Base-by-base conservation (phyloP, 2,797 vertebrate species). In the Enteromius radiatus region DNA sequence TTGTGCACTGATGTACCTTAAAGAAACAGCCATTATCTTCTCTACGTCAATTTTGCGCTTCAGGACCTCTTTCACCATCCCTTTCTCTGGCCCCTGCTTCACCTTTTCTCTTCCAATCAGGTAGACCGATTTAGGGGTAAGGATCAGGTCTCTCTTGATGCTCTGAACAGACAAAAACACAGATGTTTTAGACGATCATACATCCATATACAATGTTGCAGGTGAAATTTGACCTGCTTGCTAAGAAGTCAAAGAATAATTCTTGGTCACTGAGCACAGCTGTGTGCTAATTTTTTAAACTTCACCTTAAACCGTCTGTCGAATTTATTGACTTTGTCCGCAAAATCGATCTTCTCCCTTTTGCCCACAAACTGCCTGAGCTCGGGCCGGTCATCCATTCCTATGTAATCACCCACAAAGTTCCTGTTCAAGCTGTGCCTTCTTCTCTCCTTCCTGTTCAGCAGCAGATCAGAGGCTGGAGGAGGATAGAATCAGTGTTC, bases 351-450 rank as follows among this genome's bases (percentile, higher is more conserved):
- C 94, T 99, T 99, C 86, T 99, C 98, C 69, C 98, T 94, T 86
- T 97, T 99, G 89, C 91, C 97, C 87, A 99, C 91, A 38, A 99
- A 99, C 93, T 98, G 97, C 0, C 98, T 95, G 0, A 99, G 96
- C 84, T 99, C 98, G 0, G 97, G 97, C 69, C 95, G 92, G 81
- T 98, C 97, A 0, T 99, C 98, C 97, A 99, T 97, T 23, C 98
- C 98, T 23, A 99, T 94, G 87, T 99, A 99, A 89, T 99, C 98
- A 0, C 98, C 98, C 1, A 99, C 95, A 83, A 99, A 99, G 91
- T 99, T 99, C 85, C 98, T 94, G 92, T 99, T 99, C 75, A 99
- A 95, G 91, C 98, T 99, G 94, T 99, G 98, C 78, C 96, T 93
- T 85, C 97, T 93, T 45, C 98, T 94, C 90, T 99, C 98, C 78